Evolutionary conservation across 2,888 invertebrate species (phyloP), one percentile per base, ranked within the genome.

Genomic region (Spialia ferax): DNA sequence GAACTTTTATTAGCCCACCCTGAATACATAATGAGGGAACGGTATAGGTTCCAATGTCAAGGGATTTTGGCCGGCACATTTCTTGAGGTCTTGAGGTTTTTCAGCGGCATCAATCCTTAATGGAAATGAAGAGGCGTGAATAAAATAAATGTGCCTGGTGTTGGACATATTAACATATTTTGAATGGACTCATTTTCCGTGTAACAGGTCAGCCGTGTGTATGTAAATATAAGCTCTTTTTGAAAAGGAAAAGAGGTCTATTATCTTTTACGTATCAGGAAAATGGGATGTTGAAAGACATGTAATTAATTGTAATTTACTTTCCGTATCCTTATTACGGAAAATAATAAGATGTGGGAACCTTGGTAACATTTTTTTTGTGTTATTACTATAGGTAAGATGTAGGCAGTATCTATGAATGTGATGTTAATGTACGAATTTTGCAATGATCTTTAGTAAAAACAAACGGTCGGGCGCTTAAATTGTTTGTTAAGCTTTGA

Each of bases 41-140:
- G 23, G 15, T 26, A 42, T 52, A 52, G n/a, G n/a, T 15, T 15
- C 52, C 20, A 20, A 20, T 13, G 32, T 13, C 18, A 23, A 15
- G 20, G 45, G 60, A 48, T 61, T 48, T 32, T 4, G 13, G 18
- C 29, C 32, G 48, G 48, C 18, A 48, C 18, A 29, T 15, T 50
- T 48, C 48, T 61, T 18, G 52, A 32, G 62, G 22, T 35, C 32
- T 32, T 52, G 62, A 63, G 52, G 52, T 63, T 63, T 63, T 63
- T 54, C 62, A 22, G 18, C 11, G 68, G 62, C 63, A 45, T 50
- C 72, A 70, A 69, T 57, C 68, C 64, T 60, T 77, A 77, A 78
- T 78, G 76, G 74, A 75, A 78, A 75, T 75, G 72, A 74, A 77
- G 74, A 77, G 75, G 73, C 71, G 75, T 68, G 72, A 77, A 78